Evolutionary conservation across 2,797 vertebrate genomes (phyloP).

Genomic region (Helostoma temminkii): DNA sequence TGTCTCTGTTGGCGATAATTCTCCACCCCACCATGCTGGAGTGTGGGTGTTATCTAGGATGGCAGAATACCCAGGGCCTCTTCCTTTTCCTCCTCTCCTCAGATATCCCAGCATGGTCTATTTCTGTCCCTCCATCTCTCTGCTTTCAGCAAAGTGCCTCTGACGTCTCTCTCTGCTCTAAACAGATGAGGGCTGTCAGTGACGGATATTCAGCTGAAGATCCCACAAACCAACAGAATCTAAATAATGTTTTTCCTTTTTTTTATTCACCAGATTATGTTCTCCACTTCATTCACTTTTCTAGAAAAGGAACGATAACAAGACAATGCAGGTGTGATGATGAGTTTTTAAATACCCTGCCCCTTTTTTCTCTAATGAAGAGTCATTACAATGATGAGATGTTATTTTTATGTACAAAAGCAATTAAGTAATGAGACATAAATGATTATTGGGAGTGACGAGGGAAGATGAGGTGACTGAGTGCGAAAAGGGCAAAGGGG

Average conservation of each 20-base stretch:
- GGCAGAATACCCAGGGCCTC: slow-evolving; percentile 75
- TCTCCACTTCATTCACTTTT: slow-evolving; percentile 49
- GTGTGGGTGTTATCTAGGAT: slow-evolving; percentile 71
- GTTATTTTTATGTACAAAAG: slow-evolving; percentile 74
- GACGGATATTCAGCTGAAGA: slow-evolving; percentile 56
- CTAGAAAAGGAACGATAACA: slow-evolving; percentile 23
- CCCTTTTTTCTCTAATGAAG: slow-evolving; percentile 57
- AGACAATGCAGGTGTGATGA: slow-evolving; percentile 56
- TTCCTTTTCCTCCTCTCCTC: slow-evolving; percentile 68
- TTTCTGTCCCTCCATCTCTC: slow-evolving; percentile 76
- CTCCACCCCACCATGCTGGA: slow-evolving; percentile 53
- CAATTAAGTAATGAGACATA: slow-evolving; percentile 80
- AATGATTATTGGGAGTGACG: slow-evolving; percentile 57
- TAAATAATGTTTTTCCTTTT: slow-evolving; percentile 38
- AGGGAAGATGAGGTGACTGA: slow-evolving; percentile 29
- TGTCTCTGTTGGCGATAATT: slow-evolving; percentile 59
- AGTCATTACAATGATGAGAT: slow-evolving; percentile 74
- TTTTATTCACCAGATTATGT: slow-evolving; percentile 49
- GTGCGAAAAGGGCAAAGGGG: slow-evolving; percentile 60
- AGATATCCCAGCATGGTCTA: slow-evolving; percentile 76
- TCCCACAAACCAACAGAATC: slow-evolving; percentile 54
- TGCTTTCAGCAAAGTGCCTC: slow-evolving; percentile 71
- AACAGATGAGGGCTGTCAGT: slow-evolving; percentile 75
- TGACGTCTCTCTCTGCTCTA: slow-evolving; percentile 72
- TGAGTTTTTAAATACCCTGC: slow-evolving; percentile 55